These are phyloP conservation scores for Horisme vitalbata DNA, from an alignment of 2,888 invertebrate genomes.

Conservation along the genomic window DNA sequence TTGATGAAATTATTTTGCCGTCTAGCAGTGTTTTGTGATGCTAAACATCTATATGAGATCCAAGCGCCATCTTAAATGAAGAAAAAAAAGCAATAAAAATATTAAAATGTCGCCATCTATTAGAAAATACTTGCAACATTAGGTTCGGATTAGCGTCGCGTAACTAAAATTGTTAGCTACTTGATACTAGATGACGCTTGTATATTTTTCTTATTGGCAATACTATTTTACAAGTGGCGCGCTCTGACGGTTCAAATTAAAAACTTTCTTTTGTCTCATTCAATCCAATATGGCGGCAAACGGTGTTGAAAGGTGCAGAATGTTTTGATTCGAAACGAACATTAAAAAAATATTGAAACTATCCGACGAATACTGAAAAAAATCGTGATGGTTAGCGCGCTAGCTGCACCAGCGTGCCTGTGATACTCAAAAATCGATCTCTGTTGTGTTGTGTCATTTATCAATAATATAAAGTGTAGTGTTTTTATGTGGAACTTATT, in stretches of 20 bases:
- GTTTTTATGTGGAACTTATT: slow-evolving; percentile 49
- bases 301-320: slow-evolving; percentile 76
- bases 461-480: slow-evolving; percentile 49
- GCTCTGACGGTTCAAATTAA: slow-evolving; percentile 47
- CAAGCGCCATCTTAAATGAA: too few relatives aligned
- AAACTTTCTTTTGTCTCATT: slow-evolving; percentile 70
- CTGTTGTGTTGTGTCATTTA: slow-evolving; percentile 53
- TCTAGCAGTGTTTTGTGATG: too few relatives aligned
- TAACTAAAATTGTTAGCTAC: slow-evolving; percentile 16
- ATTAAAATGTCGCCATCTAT: too few relatives aligned
- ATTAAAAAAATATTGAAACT: slow-evolving; percentile 53
- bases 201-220: slow-evolving; percentile 46
- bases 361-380: slow-evolving; percentile 51
- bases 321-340: slow-evolving; percentile 77
- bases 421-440: slow-evolving; percentile 48
- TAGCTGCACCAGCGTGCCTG: slow-evolving; percentile 53
- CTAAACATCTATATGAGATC: too few relatives aligned
- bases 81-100: too few relatives aligned
- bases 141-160: too few relatives aligned
- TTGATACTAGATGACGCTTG: slow-evolving; percentile 34
- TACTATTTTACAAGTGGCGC: slow-evolving; percentile 38
- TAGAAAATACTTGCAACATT: too few relatives aligned
- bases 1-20: too few relatives aligned
- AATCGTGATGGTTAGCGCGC: slow-evolving; percentile 58
- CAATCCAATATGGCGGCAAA: slow-evolving; percentile 82